Conservation (phyloP, 2,113 vertebrate genomes). For the Tetrao urogallus region DNA sequence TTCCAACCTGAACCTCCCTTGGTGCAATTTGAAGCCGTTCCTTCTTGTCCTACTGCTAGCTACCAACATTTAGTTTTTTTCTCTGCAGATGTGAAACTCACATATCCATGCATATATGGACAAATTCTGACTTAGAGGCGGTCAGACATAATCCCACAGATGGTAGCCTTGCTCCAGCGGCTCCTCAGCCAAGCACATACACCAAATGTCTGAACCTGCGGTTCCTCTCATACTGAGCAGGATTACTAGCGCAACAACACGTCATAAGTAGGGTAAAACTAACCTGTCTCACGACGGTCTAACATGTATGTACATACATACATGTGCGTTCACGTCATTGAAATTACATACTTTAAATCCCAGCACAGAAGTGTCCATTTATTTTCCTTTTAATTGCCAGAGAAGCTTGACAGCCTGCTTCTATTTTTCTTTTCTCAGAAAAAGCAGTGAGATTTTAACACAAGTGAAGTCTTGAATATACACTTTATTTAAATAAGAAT, state of each 20-base stretch:
- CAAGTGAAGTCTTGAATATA: not conserved
- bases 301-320: not conserved
- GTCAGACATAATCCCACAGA: too few species aligned
- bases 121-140: too few species aligned
- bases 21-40: too few species aligned
- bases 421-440: not conserved
- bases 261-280: too few species aligned
- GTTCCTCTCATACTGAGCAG: too few species aligned
- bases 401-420: not conserved
- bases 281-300: too few species aligned
- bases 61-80: not conserved
- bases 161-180: too few species aligned
- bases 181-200: too few species aligned
- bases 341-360: not conserved
- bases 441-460: constrained; percentile 9
- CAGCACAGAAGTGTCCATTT: not conserved
- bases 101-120: accelerated
- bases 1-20: too few species aligned
- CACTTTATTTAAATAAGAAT: constrained; percentile 54
- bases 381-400: not conserved
- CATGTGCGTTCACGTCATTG: not conserved
- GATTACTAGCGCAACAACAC: too few species aligned
- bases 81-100: not conserved
- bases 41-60: too few species aligned
- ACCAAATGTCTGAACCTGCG: too few species aligned